These are phyloP conservation scores for Diadophis punctatus DNA, from an alignment of 2,113 vertebrate species.

Conservation along the genomic window DNA sequence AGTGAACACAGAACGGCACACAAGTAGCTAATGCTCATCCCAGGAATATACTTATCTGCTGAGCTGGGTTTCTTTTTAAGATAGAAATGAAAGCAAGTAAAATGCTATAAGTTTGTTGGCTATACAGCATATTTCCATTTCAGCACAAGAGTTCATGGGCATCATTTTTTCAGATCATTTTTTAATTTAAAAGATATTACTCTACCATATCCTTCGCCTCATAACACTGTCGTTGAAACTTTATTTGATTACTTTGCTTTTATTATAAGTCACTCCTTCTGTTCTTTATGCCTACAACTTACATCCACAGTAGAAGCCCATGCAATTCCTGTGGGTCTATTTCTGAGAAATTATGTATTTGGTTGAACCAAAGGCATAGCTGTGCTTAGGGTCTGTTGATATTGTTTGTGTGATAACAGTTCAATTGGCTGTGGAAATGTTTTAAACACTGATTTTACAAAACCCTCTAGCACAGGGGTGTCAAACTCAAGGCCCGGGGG, in stretches of 20 bases:
- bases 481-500: too few relatives aligned
- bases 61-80: neutral
- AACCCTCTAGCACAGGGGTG: neutral
- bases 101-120: neutral
- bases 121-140: neutral
- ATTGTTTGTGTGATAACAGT: neutral
- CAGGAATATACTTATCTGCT: neutral
- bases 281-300: neutral
- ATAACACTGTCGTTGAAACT: neutral
- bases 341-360: neutral
- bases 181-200: slow-evolving; percentile 17
- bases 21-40: neutral
- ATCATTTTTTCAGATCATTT: neutral
- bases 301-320: neutral
- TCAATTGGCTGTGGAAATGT: neutral
- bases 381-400: neutral
- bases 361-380: neutral
- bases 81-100: neutral
- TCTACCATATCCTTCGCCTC: neutral
- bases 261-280: neutral
- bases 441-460: neutral
- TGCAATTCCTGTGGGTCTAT: slow-evolving; percentile 6
- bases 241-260: slow-evolving; percentile 14
- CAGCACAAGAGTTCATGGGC: neutral
- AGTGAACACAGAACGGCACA: neutral